Percentiles rank a stretch among this genome's conserved stretches.
These are phyloP conservation scores for Suricata suricatta DNA, from an alignment of 2,113 vertebrate species.

Conservation along the genomic window DNA sequence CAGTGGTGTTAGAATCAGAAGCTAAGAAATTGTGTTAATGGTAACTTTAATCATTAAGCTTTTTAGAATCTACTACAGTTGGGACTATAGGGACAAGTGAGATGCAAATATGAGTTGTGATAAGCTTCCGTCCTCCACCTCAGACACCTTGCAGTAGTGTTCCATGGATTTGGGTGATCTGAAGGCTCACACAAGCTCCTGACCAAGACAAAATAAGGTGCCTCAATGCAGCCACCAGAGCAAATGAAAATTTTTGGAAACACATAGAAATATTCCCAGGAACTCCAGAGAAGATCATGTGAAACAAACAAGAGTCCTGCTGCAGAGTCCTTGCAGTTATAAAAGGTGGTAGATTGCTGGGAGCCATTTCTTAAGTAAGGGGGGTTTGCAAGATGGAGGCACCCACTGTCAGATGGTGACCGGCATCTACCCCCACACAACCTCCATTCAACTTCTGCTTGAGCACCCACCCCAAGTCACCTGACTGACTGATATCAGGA, in stretches of 20 bases:
- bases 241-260: not conserved
- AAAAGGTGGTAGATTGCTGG: not conserved
- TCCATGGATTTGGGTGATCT: not conserved
- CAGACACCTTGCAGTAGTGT: not conserved
- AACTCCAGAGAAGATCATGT: not conserved
- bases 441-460: too few relatives aligned
- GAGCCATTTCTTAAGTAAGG: too few relatives aligned
- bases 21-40: not conserved
- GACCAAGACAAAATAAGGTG: not conserved
- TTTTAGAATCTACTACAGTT: not conserved
- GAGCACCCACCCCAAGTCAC: too few relatives aligned
- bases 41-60: not conserved
- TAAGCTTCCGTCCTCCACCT: not conserved
- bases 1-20: not conserved
- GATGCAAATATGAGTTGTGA: too few relatives aligned
- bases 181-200: accelerated
- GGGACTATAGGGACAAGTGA: not conserved
- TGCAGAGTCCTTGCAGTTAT: not conserved
- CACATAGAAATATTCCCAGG: not conserved
- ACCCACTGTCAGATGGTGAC: too few relatives aligned
- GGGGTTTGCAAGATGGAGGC: too few relatives aligned
- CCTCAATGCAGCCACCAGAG: not conserved
- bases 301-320: not conserved
- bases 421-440: too few relatives aligned
- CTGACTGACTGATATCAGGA: too few relatives aligned